phyloP scores from a whole-genome alignment of 1,140 invertebrate genomes.

The Leptinotarsa texana region DNA sequence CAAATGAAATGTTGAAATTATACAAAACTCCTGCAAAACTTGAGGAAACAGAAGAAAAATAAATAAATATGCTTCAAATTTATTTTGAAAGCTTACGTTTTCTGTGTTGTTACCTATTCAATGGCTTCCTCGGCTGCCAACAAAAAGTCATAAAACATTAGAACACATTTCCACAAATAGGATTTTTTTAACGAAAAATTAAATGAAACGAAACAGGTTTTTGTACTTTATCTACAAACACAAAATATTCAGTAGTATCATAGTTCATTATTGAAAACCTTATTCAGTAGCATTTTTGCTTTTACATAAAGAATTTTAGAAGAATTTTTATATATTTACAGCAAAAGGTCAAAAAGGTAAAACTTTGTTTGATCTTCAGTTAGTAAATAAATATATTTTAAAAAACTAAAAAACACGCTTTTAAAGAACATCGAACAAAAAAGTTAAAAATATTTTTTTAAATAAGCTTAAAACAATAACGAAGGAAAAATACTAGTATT shows the following conservation, averaged over 20 bases:
- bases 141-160: constrained; percentile 54
- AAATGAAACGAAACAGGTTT: background rate
- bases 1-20: constrained; percentile 22
- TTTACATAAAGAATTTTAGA: too few species aligned
- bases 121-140: constrained; percentile 54
- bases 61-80: constrained; percentile 45
- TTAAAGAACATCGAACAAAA: too few species aligned
- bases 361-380: too few species aligned
- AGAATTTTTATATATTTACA: too few species aligned
- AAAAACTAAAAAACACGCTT: too few species aligned
- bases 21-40: constrained; percentile 30
- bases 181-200: constrained; percentile 21
- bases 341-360: too few species aligned
- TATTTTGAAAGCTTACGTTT: constrained; percentile 52
- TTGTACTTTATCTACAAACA: background rate
- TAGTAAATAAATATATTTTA: too few species aligned
- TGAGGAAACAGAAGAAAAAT: constrained; percentile 33
- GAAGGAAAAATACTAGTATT: too few species aligned
- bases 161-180: constrained; percentile 27
- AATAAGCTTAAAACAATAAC: too few species aligned
- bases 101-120: constrained; percentile 53
- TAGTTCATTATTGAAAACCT: background rate
- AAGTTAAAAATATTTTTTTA: too few species aligned
- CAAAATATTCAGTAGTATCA: background rate
- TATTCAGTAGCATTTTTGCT: too few species aligned